These are phyloP conservation scores for Thunnus maccoyii DNA, from an alignment of 2,113 vertebrate genomes.

Conservation along the genomic window DNA sequence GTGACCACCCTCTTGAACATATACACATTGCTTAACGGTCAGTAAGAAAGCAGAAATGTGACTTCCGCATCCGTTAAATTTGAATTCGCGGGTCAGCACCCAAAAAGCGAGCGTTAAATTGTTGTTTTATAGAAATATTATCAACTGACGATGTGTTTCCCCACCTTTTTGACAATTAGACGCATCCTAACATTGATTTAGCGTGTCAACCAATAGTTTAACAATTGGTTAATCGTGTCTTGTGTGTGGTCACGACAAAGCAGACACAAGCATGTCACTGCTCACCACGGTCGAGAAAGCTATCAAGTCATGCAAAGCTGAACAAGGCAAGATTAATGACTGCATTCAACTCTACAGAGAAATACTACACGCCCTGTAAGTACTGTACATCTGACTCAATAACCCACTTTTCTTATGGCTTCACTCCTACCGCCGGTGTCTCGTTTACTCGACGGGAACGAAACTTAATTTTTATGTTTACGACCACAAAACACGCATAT, in stretches of 20 bases:
- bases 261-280: conserved; percentile 65
- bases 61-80: conserved; percentile 72
- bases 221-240: not conserved
- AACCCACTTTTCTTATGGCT: rapidly evolving
- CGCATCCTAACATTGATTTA: rapidly evolving
- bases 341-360: conserved; percentile 64
- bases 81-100: conserved; percentile 41
- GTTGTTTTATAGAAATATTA: not conserved
- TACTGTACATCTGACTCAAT: not conserved
- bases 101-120: not conserved
- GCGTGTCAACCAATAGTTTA: not conserved
- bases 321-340: conserved; percentile 74
- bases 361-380: conserved; percentile 77
- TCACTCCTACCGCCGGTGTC: not conserved
- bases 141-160: too few relatives aligned
- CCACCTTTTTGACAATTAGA: not conserved
- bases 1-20: not conserved
- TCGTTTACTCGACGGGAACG: not conserved
- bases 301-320: conserved; percentile 66
- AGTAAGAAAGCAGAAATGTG: not conserved
- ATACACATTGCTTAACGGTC: not conserved
- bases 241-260: not conserved
- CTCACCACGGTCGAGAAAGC: conserved; percentile 64
- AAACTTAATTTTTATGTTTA: not conserved
- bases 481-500: not conserved